phyloP scores from a whole-genome alignment of 2,797 vertebrate species.

The Clamator glandarius region DNA sequence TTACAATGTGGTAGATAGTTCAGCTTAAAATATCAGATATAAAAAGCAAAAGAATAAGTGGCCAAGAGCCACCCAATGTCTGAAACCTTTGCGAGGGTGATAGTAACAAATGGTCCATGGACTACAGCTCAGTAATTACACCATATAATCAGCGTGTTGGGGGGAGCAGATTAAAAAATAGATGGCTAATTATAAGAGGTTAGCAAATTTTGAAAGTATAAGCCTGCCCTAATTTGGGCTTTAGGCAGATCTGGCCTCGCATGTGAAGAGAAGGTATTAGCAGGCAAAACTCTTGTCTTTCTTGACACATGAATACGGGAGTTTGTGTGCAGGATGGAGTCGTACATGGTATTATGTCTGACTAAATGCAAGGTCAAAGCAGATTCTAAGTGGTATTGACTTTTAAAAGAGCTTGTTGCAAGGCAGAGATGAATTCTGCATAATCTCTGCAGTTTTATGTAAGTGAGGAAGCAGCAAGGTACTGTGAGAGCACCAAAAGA shows the following conservation, averaged over 20 bases:
- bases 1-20: background rate
- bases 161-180: background rate
- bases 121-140: background rate
- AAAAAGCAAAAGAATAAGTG: background rate
- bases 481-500: background rate
- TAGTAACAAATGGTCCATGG: background rate
- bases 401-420: slow-evolving; percentile 39
- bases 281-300: slow-evolving; percentile 10
- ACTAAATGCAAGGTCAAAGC: slow-evolving; percentile 45
- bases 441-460: slow-evolving; percentile 11
- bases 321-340: slow-evolving; percentile 19
- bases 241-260: background rate
- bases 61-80: background rate
- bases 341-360: background rate
- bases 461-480: background rate
- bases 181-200: background rate
- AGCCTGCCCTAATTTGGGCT: background rate
- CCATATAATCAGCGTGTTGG: background rate
- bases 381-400: slow-evolving; percentile 24
- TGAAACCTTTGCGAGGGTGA: background rate
- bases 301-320: background rate
- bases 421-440: slow-evolving; percentile 19
- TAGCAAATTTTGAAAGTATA: background rate
- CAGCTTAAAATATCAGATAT: background rate
- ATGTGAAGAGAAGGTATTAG: background rate